These are phyloP conservation scores for Druceiella hillmani DNA, from an alignment of 2,888 invertebrate genomes.

Conservation along the genomic window DNA sequence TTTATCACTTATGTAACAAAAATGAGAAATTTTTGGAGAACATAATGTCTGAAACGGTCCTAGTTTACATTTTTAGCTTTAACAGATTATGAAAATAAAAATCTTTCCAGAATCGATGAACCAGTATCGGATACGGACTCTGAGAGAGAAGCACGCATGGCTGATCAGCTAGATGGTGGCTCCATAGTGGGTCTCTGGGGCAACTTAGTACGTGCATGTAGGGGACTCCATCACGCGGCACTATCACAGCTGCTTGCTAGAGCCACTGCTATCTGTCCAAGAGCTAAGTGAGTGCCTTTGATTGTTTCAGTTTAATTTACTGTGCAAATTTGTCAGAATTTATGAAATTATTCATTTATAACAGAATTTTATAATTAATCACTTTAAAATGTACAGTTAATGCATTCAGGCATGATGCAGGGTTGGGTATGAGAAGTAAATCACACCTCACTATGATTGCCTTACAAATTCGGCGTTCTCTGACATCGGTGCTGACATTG, in stretches of 20 bases:
- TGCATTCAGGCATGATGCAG: too few species aligned
- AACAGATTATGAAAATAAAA: too few species aligned
- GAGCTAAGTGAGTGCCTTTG: slow-evolving; percentile 59
- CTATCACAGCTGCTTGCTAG: slow-evolving; percentile 59
- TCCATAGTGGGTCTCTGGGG: slow-evolving; percentile 47
- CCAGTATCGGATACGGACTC: slow-evolving; percentile 30
- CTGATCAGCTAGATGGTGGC: slow-evolving; percentile 44
- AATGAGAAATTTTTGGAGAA: too few species aligned
- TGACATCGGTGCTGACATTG: too few species aligned
- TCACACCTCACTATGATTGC: too few species aligned
- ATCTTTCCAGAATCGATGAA: slow-evolving; percentile 39
- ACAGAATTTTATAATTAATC: too few species aligned
- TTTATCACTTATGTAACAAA: not conserved
- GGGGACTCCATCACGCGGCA: slow-evolving; percentile 63
- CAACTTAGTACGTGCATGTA: slow-evolving; percentile 56
- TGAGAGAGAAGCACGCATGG: slow-evolving; percentile 24
- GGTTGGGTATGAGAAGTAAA: too few species aligned
- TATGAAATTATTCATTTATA: too few species aligned
- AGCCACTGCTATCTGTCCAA: slow-evolving; percentile 58
- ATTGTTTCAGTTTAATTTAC: not conserved
- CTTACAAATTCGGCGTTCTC: too few species aligned
- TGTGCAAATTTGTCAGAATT: not conserved
- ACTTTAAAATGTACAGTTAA: too few species aligned
- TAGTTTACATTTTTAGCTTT: too few species aligned
- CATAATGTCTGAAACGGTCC: too few species aligned